phyloP scores from a whole-genome alignment of 1,140 invertebrate species.

The Dendroctonus ponderosae region DNA sequence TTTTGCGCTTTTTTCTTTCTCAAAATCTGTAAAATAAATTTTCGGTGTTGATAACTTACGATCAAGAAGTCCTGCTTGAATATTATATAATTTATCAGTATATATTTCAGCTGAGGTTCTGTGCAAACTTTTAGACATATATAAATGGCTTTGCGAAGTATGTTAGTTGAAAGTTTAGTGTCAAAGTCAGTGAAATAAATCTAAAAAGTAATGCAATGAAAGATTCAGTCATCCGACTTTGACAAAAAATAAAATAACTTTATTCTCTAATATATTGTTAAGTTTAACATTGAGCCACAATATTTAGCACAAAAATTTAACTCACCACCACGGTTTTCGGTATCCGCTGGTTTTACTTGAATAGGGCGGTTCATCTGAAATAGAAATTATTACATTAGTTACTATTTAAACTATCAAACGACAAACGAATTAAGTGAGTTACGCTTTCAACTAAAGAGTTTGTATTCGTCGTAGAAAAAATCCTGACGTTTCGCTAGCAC shows the following conservation, averaged over 20 bases:
- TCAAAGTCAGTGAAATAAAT: too few species aligned
- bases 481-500: too few species aligned
- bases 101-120: slow-evolving; percentile 5
- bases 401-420: too few species aligned
- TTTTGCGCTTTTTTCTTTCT: slow-evolving; percentile 36
- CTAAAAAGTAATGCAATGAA: too few species aligned
- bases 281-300: slow-evolving; percentile 17
- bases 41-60: slow-evolving; percentile 27
- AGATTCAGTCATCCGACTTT: too few species aligned
- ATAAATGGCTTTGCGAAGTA: too few species aligned
- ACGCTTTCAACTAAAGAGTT: too few species aligned
- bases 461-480: too few species aligned
- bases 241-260: too few species aligned
- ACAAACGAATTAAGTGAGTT: too few species aligned
- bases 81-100: slow-evolving; percentile 6
- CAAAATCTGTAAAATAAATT: slow-evolving; percentile 37
- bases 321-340: slow-evolving; percentile 96
- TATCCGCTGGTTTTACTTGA: slow-evolving; percentile 99
- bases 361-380: slow-evolving; percentile 99
- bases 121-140: slow-evolving; percentile 31
- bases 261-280: too few species aligned
- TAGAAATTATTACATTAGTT: slow-evolving; percentile 40
- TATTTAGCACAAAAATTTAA: slow-evolving; percentile 35
- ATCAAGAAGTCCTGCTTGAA: neutral
- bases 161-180: too few species aligned